Percentiles rank a stretch among this genome's conserved stretches.
These are phyloP conservation scores for Hylaeus volcanicus DNA, from an alignment of 1,140 invertebrate genomes.

Conservation along the genomic window DNA sequence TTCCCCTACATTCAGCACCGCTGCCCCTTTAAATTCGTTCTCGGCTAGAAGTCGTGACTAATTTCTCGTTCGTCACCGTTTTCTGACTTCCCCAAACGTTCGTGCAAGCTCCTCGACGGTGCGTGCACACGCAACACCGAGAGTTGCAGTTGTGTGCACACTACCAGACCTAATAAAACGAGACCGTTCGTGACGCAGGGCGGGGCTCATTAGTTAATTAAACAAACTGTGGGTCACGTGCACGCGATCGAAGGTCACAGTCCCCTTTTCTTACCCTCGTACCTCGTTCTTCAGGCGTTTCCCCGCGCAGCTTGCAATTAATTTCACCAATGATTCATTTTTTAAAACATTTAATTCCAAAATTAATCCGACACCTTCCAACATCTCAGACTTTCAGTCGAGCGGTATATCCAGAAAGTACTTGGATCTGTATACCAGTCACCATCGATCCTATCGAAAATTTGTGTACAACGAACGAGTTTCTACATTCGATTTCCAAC, in stretches of 20 bases:
- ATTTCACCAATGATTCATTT: constrained; percentile 3
- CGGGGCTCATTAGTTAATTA: constrained; percentile 72
- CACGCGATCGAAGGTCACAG: constrained; percentile 43
- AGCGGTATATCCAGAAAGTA: no score
- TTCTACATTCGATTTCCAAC: no score
- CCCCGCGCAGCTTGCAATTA: not conserved
- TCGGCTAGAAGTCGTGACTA: not conserved
- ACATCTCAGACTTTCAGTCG: no score
- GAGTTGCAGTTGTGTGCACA: constrained; percentile 43
- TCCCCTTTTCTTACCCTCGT: not conserved
- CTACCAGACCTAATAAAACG: constrained; percentile 17
- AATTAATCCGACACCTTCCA: no score
- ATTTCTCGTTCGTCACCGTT: not conserved
- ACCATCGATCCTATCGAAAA: no score
- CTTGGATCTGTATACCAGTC: no score
- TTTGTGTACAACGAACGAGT: no score
- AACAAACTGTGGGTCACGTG: constrained; percentile 54
- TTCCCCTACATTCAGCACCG: not conserved
- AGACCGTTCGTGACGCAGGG: constrained; percentile 54
- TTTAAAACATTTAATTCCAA: no score
- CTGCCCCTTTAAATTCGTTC: not conserved
- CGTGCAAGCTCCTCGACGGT: constrained; percentile 18
- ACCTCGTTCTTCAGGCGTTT: not conserved
- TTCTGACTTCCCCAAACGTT: constrained; percentile 26
- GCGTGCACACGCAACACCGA: constrained; percentile 50